Evolutionary conservation across 1,140 invertebrate species (phyloP).

Genomic region (Rhyzopertha dominica): DNA sequence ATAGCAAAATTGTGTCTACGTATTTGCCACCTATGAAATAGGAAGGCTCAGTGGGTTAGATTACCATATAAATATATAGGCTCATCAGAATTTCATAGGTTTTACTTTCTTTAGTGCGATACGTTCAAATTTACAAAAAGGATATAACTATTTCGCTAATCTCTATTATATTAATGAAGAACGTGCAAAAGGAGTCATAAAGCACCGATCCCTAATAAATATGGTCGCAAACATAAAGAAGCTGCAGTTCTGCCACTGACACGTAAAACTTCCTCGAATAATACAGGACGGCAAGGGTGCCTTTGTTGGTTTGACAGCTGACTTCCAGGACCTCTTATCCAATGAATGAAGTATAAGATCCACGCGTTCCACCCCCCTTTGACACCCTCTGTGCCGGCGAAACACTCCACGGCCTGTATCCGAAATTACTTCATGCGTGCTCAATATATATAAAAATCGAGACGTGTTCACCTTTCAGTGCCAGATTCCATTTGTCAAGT

Average conservation of each 20-base stretch:
- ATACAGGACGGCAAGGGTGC: constrained; percentile 21
- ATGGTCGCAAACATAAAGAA: constrained; percentile 26
- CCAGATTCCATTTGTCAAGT: constrained; percentile 45
- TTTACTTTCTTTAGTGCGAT: too few relatives aligned
- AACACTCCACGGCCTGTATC: constrained; percentile 23
- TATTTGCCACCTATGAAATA: too few relatives aligned
- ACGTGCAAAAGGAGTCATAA: constrained; percentile 4
- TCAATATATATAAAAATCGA: constrained; percentile 41
- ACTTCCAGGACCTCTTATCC: constrained; percentile 24
- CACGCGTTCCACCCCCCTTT: constrained; percentile 9
- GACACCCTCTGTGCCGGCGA: constrained; percentile 14
- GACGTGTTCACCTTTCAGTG: constrained; percentile 44
- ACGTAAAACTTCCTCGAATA: constrained; percentile 28
- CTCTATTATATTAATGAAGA: too few relatives aligned
- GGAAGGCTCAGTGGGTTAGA: too few relatives aligned
- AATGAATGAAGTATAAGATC: constrained; percentile 17
- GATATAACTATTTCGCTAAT: too few relatives aligned
- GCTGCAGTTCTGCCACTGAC: constrained; percentile 26
- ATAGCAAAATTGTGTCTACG: too few relatives aligned
- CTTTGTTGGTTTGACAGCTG: constrained; percentile 26
- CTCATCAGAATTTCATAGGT: too few relatives aligned
- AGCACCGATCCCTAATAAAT: constrained; percentile 23
- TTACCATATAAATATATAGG: too few relatives aligned
- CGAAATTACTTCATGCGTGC: constrained; percentile 24
- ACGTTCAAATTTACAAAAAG: too few relatives aligned